Percentiles rank a stretch among this genome's conserved stretches.
These are phyloP conservation scores for Hapalemur alaotrensis DNA, from an alignment of 2,797 vertebrate species.

Conservation along the genomic window DNA sequence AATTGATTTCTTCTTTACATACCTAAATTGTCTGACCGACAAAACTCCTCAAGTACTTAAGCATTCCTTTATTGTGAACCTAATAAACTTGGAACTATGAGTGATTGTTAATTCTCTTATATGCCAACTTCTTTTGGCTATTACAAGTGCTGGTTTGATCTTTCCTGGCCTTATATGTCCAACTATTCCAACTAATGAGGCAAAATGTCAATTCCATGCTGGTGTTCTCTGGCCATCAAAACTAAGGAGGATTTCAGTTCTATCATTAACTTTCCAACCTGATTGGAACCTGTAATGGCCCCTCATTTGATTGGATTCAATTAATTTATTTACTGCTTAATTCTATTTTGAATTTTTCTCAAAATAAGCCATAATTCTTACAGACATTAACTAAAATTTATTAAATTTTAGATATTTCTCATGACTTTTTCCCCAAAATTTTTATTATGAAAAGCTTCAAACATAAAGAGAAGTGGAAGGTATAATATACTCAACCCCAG, in stretches of 20 bases:
- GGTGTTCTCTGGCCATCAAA: background rate
- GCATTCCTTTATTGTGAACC: background rate
- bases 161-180: background rate
- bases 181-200: background rate
- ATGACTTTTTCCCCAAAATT: background rate
- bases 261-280: background rate
- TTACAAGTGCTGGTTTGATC: background rate
- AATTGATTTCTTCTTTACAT: background rate
- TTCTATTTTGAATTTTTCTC: background rate
- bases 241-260: constrained; percentile 3
- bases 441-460: background rate
- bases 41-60: background rate
- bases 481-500: background rate
- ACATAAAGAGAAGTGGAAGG: background rate
- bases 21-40: background rate
- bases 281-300: background rate
- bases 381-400: background rate
- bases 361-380: background rate
- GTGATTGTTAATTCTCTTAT: background rate
- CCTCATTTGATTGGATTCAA: background rate
- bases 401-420: background rate
- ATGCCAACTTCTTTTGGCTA: background rate
- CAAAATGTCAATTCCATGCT: too few relatives aligned
- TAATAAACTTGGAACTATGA: background rate
- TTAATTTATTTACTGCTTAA: background rate